A percentile compares a stretch with the other conserved stretches of the same genome.
Conservation (phyloP, 2,888 invertebrate species). For the Diarsia rubi region DNA sequence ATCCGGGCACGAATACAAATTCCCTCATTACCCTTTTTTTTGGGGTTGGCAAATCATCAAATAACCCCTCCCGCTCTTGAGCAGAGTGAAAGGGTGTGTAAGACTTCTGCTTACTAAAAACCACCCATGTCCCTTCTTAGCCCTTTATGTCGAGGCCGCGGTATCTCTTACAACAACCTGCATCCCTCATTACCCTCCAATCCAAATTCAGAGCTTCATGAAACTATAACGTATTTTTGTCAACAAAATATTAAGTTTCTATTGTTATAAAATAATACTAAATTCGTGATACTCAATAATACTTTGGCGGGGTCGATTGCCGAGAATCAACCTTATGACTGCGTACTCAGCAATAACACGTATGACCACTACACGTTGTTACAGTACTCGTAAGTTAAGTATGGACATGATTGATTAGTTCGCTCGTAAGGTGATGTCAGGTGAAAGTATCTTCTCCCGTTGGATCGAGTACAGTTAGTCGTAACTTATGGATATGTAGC, state of each 20-base stretch:
- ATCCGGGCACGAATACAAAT: background rate
- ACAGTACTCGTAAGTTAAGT: constrained; percentile 26
- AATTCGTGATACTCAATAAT: background rate
- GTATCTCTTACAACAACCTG: too few species aligned
- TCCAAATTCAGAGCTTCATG: background rate
- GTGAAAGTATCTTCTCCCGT: constrained; percentile 53
- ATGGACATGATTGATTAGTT: constrained; percentile 46
- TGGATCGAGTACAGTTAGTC: constrained; percentile 42
- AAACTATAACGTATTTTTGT: background rate
- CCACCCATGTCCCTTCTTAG: too few species aligned
- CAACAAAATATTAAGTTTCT: too few species aligned
- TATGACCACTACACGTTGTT: background rate
- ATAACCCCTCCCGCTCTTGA: too few species aligned
- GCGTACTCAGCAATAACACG: background rate
- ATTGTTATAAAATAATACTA: too few species aligned
- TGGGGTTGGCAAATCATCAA: too few species aligned
- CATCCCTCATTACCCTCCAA: background rate
- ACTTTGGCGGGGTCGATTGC: background rate
- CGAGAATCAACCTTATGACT: background rate
- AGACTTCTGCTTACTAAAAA: too few species aligned
- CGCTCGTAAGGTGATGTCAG: constrained; percentile 45
- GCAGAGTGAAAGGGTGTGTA: too few species aligned
- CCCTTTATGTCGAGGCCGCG: too few species aligned
- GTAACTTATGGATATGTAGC: constrained; percentile 45
- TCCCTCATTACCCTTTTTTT: too few species aligned